Percentiles rank a stretch among this genome's conserved stretches.
These are phyloP conservation scores for Channa maculata DNA, from an alignment of 2,113 vertebrate genomes.

Conservation along the genomic window DNA sequence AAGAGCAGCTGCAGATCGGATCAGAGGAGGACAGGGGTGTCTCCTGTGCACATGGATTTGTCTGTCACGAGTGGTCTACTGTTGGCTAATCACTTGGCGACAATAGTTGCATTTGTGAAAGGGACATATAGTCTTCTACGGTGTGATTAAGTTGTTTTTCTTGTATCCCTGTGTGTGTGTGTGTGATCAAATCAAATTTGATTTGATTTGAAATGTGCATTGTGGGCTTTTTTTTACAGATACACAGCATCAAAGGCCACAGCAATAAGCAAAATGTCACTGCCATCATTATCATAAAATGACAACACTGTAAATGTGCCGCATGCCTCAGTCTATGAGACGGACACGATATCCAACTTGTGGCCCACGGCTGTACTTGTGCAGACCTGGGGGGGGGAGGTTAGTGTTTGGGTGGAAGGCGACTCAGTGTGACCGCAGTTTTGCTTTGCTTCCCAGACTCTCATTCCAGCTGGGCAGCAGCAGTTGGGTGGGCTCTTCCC, in stretches of 20 bases:
- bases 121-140: not conserved
- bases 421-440: conserved; percentile 48
- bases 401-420: conserved; percentile 57
- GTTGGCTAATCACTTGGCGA: conserved; percentile 10
- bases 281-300: conserved; percentile 63
- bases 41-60: conserved; percentile 35
- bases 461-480: conserved; percentile 71
- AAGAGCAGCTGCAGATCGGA: conserved; percentile 52
- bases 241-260: conserved; percentile 59
- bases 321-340: conserved; percentile 45
- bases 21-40: conserved; percentile 30
- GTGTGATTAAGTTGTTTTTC: conserved; percentile 24
- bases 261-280: conserved; percentile 64
- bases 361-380: conserved; percentile 25
- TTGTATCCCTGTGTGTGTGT: conserved; percentile 22
- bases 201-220: conserved; percentile 35
- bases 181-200: conserved; percentile 50
- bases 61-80: not conserved
- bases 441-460: conserved; percentile 70
- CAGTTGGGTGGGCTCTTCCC: conserved; percentile 78
- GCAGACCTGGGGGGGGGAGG: conserved; percentile 31
- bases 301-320: conserved; percentile 63
- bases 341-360: conserved; percentile 55
- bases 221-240: conserved; percentile 30
- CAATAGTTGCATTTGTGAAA: not conserved